Evolutionary conservation across 2,113 vertebrate species (phyloP), one percentile per base, ranked within the genome.

Genomic region (Lophochroa leadbeateri): DNA sequence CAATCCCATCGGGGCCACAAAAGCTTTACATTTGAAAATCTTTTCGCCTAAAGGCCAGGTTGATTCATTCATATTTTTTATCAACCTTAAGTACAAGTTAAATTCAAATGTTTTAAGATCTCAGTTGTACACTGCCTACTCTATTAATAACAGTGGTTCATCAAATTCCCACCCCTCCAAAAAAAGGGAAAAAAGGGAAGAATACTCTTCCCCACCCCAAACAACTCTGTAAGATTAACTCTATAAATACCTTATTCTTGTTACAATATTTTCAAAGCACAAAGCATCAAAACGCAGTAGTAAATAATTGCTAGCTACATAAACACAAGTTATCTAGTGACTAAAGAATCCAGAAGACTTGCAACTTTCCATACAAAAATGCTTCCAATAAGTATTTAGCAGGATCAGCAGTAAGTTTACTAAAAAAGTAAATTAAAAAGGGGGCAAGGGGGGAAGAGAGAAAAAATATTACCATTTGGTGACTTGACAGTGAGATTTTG

Each of bases 21-120:
- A 94, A 92, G 37, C 28, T 90, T 81, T 91, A 94, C 19, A 88
- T 89, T 83, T 83, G 21, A 95, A 97, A 90, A 39, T 82, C 65
- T 72, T 96, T 89, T 96, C 88, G 92, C 86, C 27, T 86, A 49
- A 85, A 79, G 69, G 8, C 17, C 46, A 80, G 10, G 41, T 49
- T 69, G 17, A 65, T 76, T 71, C 1, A 71, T 17, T 76, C 2
- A 11, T 29, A 71, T 72, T 84, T n/a, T 72, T 79, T 28, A 76
- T 72, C 33, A 89, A 55, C 10, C 20, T 69, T 53, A 85, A 82
- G 58, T 23, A 50, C 3, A 70, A 91, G 20, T 52, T 57, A 69
- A 80, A 93, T 43, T 28, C 6, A 70, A 78, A 53, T 37, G 8
- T 60, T 88, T 83, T 44, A 55, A 70, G 60, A 46, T 69, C 33